Evolutionary conservation across 2,797 vertebrate genomes (phyloP).

Genomic region (Iguana delicatissima): DNA sequence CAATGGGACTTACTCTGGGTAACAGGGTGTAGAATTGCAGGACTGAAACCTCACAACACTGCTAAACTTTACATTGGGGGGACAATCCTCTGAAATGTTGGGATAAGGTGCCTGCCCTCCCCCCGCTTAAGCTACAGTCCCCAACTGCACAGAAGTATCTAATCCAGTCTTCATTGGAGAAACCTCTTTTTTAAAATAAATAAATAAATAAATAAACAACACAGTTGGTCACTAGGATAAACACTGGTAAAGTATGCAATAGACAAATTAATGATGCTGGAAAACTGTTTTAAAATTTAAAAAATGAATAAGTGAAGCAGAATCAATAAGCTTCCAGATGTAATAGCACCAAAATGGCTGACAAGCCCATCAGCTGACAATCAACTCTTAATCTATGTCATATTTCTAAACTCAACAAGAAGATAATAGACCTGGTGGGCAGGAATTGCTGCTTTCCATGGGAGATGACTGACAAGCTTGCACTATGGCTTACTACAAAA

Average conservation of each 20-base stretch:
- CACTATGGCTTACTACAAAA: neutral
- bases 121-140: no score
- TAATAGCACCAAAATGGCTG: neutral
- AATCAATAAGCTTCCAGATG: neutral
- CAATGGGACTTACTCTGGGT: no score
- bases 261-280: neutral
- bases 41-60: no score
- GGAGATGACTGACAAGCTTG: neutral
- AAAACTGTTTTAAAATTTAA: neutral
- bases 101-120: no score
- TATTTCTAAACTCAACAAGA: neutral
- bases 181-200: neutral
- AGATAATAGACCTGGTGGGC: neutral
- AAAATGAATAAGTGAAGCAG: neutral
- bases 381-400: neutral
- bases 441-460: neutral
- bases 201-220: neutral
- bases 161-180: neutral
- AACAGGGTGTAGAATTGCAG: no score
- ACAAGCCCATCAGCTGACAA: neutral
- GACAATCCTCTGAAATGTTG: no score
- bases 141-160: neutral
- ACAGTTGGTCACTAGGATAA: neutral
- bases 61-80: no score
- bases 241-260: neutral